Evolutionary conservation across 2,888 invertebrate genomes (phyloP), one percentile per base, ranked within the genome.

Genomic region (Epicampocera succincta): DNA sequence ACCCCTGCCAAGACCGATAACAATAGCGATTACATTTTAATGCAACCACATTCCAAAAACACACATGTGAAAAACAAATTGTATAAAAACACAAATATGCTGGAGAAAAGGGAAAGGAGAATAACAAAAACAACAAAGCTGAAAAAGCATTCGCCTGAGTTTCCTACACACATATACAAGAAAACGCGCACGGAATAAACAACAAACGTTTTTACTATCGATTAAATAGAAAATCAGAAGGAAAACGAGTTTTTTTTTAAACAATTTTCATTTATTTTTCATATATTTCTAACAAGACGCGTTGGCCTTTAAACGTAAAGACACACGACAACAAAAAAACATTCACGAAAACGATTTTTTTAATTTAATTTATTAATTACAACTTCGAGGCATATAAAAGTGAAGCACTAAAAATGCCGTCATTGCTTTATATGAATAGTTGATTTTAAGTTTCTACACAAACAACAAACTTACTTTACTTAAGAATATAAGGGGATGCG

Each of bases 361-460:
- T 29, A 29, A 50, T 8, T 42, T 21, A 12, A 21, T 68, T 72
- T 56, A 25, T 74, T 71, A 80, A 75, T 71, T 68, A 76, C 72
- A 81, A 50, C 48, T 33, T 29, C 11, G 60, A 40, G 17, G 60
- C 46, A 54, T 68, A 52, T 54, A 6, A 6, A 3, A 4, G 29
- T 29, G 78, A 78, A 78, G 78, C 78, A 71, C 74, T 74, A 82
- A 66, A 78, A 82, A 82, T 82, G 78, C 74, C 74, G 82, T 82
- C 82, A 82, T 78, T 61, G 25, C 33, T 33, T 61, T 46, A 69
- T 71, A 69, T 73, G 38, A 56, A 63, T 11, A 13, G 44, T 46
- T 21, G 54, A 40, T 44, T 60, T 66, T 54, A 58, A 42, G 8
- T 61, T 65, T 33, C 52, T 4, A 1, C 38, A 56, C 38, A 60